Base-by-base conservation (phyloP, 1,140 invertebrate species). In the Drosophila ambigua region DNA sequence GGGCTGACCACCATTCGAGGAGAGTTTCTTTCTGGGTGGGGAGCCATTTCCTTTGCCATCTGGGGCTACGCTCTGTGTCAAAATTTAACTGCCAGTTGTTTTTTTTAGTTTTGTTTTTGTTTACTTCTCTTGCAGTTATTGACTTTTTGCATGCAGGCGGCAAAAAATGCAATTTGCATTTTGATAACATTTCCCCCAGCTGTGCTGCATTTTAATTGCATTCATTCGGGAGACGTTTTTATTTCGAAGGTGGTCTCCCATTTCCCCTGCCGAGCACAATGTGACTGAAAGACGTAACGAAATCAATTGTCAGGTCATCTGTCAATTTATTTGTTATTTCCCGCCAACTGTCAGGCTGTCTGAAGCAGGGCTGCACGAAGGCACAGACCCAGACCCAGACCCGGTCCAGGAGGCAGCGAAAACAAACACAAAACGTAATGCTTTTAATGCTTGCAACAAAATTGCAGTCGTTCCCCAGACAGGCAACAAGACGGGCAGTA, bases 301-400 rank as follows among this genome's bases (percentile, higher is more conserved):
- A 87, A 88, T 89, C 83, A 88, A 88, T 88, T 88, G 83, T 89
- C 84, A 88, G 83, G 67, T 88, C 83, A 88, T 88, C 83, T 88
- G 83, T 88, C 83, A 88, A 88, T 84, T 89, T 88, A 81, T 79
- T 88, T 88, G 83, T 83, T 88, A 73, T 82, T 77, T 79, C 57
- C 71, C 72, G 81, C 75, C 83, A 69, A 63, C 83, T 67, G 83
- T 83, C 83, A 83, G 35, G 79, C 72, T 79, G 83, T 87, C 83
- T 45, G 28, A 39, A 11, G 4, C 35, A 54, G 54, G 52, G 61
- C 54, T 59, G 35, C 62, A 43, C 41, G 65, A 71, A 59, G 26
- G 72, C n/a, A 49, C 49, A 51, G 49, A 72, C 31, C 9, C 9
- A 75, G 54, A 51, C 55, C 43, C 23, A 72, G 68, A 71, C 66